These are phyloP conservation scores for Ranitomeya imitator DNA, from an alignment of 2,113 vertebrate species.

Conservation along the genomic window DNA sequence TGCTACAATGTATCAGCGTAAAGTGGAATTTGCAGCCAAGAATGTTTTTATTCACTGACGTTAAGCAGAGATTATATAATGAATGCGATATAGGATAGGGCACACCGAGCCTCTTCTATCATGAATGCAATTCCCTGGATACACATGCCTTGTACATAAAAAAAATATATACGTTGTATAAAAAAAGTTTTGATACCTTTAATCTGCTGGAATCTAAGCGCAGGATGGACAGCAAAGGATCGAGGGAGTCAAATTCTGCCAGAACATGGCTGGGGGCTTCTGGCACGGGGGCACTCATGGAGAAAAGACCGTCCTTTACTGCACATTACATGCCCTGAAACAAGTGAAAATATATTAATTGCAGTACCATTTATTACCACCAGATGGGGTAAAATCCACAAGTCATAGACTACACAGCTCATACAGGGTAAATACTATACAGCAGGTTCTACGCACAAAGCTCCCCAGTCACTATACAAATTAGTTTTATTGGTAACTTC, in stretches of 20 bases:
- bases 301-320: conserved; percentile 21
- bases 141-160: too few species aligned
- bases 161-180: too few species aligned
- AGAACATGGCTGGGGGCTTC: conserved; percentile 85
- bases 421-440: too few species aligned
- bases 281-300: conserved; percentile 78
- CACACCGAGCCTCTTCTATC: too few species aligned
- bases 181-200: conserved; percentile 73
- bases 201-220: conserved; percentile 89
- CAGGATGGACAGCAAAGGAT: conserved; percentile 87
- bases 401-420: too few species aligned
- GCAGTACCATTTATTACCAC: not conserved
- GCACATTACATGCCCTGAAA: not conserved
- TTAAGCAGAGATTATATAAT: not conserved
- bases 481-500: too few species aligned
- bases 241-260: conserved; percentile 89
- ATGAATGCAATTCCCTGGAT: too few species aligned
- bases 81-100: too few species aligned
- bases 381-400: not conserved
- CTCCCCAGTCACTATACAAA: too few species aligned
- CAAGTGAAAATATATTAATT: not conserved
- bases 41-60: not conserved
- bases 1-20: too few species aligned
- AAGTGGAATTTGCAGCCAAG: too few species aligned
- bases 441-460: too few species aligned